Conservation (phyloP, 2,888 invertebrate species). For the Ischnus inquisitorius region DNA sequence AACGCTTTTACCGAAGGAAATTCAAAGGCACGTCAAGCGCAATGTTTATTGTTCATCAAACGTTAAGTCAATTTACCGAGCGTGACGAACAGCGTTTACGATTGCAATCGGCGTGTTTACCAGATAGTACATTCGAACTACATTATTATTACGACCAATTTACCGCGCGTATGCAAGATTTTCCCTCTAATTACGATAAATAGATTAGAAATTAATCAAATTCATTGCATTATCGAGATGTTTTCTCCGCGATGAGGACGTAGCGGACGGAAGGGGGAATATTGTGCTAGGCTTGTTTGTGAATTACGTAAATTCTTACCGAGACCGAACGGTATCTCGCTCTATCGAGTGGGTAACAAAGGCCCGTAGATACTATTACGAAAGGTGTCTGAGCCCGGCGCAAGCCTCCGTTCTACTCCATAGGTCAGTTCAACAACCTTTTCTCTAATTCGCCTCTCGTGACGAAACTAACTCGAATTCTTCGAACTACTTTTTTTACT, state of each 20-base stretch:
- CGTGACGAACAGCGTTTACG: constrained; percentile 25
- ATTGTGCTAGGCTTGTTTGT: constrained; percentile 33
- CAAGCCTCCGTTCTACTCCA: constrained; percentile 48
- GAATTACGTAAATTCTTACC: constrained; percentile 60
- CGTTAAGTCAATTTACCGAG: background rate
- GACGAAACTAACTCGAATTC: background rate
- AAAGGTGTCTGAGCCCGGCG: constrained; percentile 48
- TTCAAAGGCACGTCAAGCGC: background rate
- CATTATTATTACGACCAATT: background rate
- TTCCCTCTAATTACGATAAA: background rate
- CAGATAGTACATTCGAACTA: background rate
- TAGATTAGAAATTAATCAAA: background rate
- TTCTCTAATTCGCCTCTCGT: constrained; percentile 12
- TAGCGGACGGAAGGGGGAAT: constrained; percentile 38
- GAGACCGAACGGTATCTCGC: constrained; percentile 38
- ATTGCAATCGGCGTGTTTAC: background rate
- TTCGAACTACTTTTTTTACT: background rate
- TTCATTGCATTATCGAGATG: constrained; percentile 6
- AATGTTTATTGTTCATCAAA: constrained; percentile 7
- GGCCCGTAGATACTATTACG: constrained; percentile 52
- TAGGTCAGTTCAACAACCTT: constrained; percentile 64
- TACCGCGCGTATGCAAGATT: background rate
- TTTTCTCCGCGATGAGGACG: constrained; percentile 19
- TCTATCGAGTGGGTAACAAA: constrained; percentile 31
- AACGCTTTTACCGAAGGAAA: too few relatives aligned